Percentiles rank a stretch among this genome's conserved stretches.
Conservation (phyloP, 2,797 vertebrate species). For the Dryobates pubescens region DNA sequence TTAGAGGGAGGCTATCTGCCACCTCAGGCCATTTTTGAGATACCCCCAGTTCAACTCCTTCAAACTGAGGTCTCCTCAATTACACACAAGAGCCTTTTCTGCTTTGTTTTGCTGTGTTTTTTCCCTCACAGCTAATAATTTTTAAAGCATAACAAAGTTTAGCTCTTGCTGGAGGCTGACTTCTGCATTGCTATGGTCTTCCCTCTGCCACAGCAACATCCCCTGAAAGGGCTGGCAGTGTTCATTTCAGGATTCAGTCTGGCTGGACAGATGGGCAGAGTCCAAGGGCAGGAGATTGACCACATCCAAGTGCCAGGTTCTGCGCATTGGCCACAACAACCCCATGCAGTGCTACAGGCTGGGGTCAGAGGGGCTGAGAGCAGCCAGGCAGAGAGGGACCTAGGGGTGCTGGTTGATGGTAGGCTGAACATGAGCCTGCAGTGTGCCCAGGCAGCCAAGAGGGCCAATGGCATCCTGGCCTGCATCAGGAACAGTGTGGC, state of each 20-base stretch:
- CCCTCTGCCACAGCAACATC: neutral
- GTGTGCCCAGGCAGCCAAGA: no score
- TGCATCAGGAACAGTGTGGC: no score
- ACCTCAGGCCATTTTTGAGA: neutral
- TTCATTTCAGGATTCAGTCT: neutral
- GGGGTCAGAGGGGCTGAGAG: no score
- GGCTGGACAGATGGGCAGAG: neutral
- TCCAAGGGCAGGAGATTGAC: no score
- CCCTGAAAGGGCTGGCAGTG: neutral
- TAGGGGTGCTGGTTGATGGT: no score
- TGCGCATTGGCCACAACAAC: no score
- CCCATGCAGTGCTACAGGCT: no score
- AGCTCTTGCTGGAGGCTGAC: neutral
- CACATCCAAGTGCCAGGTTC: no score
- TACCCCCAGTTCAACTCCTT: neutral
- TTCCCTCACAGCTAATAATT: neutral
- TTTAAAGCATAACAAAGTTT: neutral
- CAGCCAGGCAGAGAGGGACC: no score
- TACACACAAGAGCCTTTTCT: rapidly evolving
- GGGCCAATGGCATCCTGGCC: no score
- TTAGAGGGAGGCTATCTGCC: neutral
- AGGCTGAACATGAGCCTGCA: no score
- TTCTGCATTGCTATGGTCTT: neutral
- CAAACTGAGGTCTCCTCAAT: neutral
- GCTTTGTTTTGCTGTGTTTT: no score